These are phyloP conservation scores for Chrysolina americana DNA, from an alignment of 2,888 invertebrate species.

Conservation along the genomic window DNA sequence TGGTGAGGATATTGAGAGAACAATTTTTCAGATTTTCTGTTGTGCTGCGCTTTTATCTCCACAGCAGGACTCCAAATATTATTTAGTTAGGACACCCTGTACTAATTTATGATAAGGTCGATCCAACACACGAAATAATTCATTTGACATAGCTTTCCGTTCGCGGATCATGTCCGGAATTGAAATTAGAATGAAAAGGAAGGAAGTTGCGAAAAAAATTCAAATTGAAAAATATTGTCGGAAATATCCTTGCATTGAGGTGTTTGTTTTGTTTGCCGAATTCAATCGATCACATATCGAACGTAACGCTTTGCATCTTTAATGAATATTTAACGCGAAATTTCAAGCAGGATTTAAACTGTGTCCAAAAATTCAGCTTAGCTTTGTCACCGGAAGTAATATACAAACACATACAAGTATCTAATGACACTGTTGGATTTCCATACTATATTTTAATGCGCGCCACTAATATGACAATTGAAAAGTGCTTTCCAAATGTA, in stretches of 20 bases:
- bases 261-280: constrained; percentile 19
- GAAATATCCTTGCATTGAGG: constrained; percentile 4
- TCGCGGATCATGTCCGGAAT: not conserved
- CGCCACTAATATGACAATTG: no score
- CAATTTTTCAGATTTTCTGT: no score
- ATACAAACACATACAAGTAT: not conserved
- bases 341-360: not conserved
- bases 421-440: no score
- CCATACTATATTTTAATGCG: no score
- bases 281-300: constrained; percentile 5
- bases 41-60: no score
- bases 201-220: constrained; percentile 16
- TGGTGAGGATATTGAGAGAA: no score
- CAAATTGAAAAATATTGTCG: not conserved
- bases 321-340: not conserved
- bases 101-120: no score
- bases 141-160: not conserved
- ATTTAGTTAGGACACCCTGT: no score
- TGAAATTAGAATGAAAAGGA: constrained; percentile 2
- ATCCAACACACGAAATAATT: not conserved
- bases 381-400: not conserved
- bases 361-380: not conserved
- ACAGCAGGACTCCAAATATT: no score
- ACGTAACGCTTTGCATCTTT: not conserved
- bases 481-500: no score